Percentiles rank a stretch among this genome's conserved stretches.
phyloP scores from a whole-genome alignment of 2,113 vertebrate species.

The Galeopterus variegatus region DNA sequence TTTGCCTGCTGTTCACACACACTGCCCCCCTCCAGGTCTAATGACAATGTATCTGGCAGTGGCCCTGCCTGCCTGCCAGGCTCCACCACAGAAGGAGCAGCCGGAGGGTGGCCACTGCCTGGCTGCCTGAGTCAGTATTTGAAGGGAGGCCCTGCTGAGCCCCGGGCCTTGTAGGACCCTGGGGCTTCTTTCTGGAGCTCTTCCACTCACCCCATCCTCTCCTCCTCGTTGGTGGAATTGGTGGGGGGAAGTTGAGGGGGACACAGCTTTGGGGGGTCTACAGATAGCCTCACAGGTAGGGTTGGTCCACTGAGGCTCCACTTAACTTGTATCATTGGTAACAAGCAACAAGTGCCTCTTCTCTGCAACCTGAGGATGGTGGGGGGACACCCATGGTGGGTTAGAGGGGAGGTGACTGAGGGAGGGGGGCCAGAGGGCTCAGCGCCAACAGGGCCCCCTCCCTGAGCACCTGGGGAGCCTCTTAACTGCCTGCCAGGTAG shows the following conservation, averaged over 20 bases:
- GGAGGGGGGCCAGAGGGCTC: background rate
- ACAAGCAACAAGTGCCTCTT: background rate
- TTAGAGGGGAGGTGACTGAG: background rate
- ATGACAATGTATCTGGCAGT: background rate
- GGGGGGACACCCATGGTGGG: background rate
- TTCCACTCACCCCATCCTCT: background rate
- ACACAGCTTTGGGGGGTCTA: background rate
- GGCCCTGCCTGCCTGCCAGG: background rate
- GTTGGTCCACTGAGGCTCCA: background rate
- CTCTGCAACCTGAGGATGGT: no score
- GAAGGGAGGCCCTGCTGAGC: background rate
- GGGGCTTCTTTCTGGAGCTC: background rate
- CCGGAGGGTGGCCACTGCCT: background rate
- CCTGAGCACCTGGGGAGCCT: background rate
- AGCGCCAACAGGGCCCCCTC: background rate
- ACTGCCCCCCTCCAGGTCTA: background rate
- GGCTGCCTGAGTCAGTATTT: background rate
- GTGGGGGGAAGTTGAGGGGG: no score
- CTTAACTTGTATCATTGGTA: background rate
- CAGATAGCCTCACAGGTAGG: background rate
- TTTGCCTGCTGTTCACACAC: background rate
- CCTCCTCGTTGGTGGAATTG: background rate
- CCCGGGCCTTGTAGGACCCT: background rate
- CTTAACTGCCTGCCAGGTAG: background rate
- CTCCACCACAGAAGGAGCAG: accelerated